Evolutionary conservation across 2,113 vertebrate species (phyloP).

Genomic region (Gymnobelideus leadbeateri): DNA sequence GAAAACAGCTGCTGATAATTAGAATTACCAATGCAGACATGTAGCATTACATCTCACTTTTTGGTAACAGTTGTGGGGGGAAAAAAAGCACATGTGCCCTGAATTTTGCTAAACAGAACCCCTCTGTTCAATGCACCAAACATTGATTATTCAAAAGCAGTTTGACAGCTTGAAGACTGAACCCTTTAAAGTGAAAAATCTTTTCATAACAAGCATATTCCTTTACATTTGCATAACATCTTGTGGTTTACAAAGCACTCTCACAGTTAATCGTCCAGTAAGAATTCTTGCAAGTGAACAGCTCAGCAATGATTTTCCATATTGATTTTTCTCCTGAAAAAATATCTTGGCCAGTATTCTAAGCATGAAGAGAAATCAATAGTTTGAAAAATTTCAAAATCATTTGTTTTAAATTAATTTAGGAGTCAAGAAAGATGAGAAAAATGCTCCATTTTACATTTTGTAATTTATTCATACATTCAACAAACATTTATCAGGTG

Average conservation of each 20-base stretch:
- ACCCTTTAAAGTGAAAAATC: neutral
- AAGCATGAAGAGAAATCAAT: neutral
- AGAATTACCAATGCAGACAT: slow-evolving; percentile 33
- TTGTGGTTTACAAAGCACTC: neutral
- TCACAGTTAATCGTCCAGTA: neutral
- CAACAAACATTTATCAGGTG: neutral
- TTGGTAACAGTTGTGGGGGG: neutral
- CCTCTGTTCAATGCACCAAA: neutral
- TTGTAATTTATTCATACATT: neutral
- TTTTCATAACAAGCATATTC: neutral
- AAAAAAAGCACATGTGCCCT: neutral
- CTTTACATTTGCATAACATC: neutral
- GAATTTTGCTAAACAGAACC: slow-evolving; percentile 19
- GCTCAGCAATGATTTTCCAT: neutral
- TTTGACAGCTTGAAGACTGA: neutral
- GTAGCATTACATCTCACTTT: neutral
- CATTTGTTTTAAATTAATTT: neutral
- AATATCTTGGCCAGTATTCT: neutral
- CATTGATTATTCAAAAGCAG: slow-evolving; percentile 7
- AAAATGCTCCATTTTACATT: neutral
- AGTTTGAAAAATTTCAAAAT: neutral
- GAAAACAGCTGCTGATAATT: slow-evolving; percentile 27
- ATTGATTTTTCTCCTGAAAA: neutral
- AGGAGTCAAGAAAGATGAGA: neutral
- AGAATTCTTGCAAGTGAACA: neutral